A percentile compares a stretch with the other conserved stretches of the same genome.
Evolutionary conservation across 2,888 invertebrate species (phyloP).

Genomic region (Metopia argyrocephala): DNA sequence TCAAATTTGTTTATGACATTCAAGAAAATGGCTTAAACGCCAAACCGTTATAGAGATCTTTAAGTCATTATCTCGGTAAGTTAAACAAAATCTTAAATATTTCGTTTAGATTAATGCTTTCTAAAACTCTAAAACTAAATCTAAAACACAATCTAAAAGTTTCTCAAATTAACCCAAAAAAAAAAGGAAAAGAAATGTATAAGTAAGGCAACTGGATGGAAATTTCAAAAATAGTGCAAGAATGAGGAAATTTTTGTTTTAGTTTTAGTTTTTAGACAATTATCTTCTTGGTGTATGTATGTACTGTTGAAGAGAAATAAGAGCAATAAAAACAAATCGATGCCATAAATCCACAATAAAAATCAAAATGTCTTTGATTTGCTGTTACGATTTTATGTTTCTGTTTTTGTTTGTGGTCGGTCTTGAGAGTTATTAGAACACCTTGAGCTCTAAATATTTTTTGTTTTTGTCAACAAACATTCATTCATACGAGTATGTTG

Average conservation of each 20-base stretch:
- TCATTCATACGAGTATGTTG: neutral
- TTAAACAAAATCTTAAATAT: slow-evolving; percentile 10
- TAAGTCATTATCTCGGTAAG: too few species aligned
- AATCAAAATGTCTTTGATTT: neutral
- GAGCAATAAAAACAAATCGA: slow-evolving; percentile 45
- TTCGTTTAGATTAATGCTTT: neutral
- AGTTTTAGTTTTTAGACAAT: too few species aligned
- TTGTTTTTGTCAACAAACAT: neutral
- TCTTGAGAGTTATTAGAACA: slow-evolving; percentile 54
- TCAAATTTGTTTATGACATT: too few species aligned
- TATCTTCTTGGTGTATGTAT: too few species aligned
- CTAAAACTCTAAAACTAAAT: neutral
- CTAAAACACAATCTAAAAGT: neutral
- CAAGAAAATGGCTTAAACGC: too few species aligned
- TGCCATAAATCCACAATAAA: slow-evolving; percentile 47
- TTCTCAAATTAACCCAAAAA: neutral
- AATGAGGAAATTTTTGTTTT: slow-evolving; percentile 1
- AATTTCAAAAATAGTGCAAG: too few species aligned
- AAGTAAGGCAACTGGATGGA: too few species aligned
- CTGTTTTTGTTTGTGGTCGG: slow-evolving; percentile 1
- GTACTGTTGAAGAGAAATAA: slow-evolving; percentile 29
- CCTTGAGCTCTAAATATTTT: slow-evolving; percentile 31
- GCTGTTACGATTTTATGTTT: too few species aligned
- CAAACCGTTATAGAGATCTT: too few species aligned
- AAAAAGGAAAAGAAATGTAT: too few species aligned